Percentiles rank a stretch among this genome's conserved stretches.
Conservation (phyloP, 2,888 invertebrate species). For the Anoplius nigerrimus region DNA sequence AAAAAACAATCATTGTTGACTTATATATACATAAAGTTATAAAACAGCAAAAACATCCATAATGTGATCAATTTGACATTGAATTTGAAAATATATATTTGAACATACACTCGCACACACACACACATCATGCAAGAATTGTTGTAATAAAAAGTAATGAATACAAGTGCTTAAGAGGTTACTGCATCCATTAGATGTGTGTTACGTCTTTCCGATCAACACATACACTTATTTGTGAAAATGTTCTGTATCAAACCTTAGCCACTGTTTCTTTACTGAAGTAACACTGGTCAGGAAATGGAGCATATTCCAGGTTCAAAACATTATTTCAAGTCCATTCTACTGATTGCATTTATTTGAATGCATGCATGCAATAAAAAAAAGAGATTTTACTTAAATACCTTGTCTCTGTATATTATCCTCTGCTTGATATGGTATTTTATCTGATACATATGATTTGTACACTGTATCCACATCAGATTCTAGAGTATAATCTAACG, state of each 20-base stretch:
- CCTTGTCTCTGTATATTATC: conserved; percentile 48
- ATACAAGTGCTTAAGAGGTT: too few species aligned
- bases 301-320: conserved; percentile 30
- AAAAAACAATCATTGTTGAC: conserved; percentile 29
- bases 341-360: conserved; percentile 13
- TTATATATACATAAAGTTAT: not conserved
- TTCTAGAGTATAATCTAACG: conserved; percentile 59
- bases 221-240: too few species aligned
- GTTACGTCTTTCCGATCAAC: too few species aligned
- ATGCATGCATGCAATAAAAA: conserved; percentile 15
- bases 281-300: conserved; percentile 3
- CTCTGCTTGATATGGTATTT: conserved; percentile 38
- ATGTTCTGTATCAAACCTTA: too few species aligned
- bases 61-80: not conserved
- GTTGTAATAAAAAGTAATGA: too few species aligned
- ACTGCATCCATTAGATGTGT: too few species aligned
- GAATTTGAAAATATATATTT: not conserved
- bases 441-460: conserved; percentile 33
- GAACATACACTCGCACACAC: not conserved
- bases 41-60: conserved; percentile 3
- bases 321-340: conserved; percentile 13
- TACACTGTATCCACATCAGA: conserved; percentile 42
- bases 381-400: conserved; percentile 23
- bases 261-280: conserved; percentile 6
- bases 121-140: too few species aligned